Conservation (phyloP, 2,797 vertebrate genomes). For the Parauchenoglanis punctatus region DNA sequence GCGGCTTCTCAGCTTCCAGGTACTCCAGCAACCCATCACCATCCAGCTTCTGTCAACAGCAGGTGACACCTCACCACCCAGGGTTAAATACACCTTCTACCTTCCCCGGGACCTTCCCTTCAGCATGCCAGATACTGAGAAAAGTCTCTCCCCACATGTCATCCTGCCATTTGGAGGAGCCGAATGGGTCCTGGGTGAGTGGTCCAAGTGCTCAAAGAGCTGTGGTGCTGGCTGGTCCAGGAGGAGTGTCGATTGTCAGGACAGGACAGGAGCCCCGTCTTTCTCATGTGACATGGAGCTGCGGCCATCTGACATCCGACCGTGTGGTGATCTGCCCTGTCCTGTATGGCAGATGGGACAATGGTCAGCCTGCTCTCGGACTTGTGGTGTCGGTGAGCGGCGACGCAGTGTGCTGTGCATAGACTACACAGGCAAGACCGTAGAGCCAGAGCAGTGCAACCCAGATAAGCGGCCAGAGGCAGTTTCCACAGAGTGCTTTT, state of each 20-base stretch:
- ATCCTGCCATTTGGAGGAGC: constrained; percentile 80
- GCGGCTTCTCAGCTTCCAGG: constrained; percentile 90
- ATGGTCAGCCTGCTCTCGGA: constrained; percentile 85
- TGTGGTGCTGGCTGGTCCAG: constrained; percentile 92
- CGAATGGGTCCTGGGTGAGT: constrained; percentile 89
- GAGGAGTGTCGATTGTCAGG: constrained; percentile 85
- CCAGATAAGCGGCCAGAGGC: constrained; percentile 68
- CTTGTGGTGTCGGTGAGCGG: constrained; percentile 79
- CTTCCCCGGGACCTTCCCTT: constrained; percentile 85
- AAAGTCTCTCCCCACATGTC: constrained; percentile 74
- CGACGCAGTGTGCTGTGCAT: constrained; percentile 78
- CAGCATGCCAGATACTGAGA: constrained; percentile 77
- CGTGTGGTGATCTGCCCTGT: constrained; percentile 86
- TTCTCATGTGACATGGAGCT: constrained; percentile 79
- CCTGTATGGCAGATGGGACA: constrained; percentile 86
- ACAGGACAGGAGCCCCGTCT: constrained; percentile 79
- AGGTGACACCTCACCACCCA: constrained; percentile 81
- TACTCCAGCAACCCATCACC: constrained; percentile 83
- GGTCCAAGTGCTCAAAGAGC: constrained; percentile 91
- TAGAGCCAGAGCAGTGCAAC: constrained; percentile 78
- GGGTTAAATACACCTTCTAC: constrained; percentile 93
- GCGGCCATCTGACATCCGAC: constrained; percentile 84
- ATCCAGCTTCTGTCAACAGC: constrained; percentile 87
- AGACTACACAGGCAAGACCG: constrained; percentile 78
- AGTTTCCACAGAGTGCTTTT: constrained; percentile 69